These are phyloP conservation scores for Macropis europaea DNA, from an alignment of 2,888 invertebrate genomes.

Conservation along the genomic window DNA sequence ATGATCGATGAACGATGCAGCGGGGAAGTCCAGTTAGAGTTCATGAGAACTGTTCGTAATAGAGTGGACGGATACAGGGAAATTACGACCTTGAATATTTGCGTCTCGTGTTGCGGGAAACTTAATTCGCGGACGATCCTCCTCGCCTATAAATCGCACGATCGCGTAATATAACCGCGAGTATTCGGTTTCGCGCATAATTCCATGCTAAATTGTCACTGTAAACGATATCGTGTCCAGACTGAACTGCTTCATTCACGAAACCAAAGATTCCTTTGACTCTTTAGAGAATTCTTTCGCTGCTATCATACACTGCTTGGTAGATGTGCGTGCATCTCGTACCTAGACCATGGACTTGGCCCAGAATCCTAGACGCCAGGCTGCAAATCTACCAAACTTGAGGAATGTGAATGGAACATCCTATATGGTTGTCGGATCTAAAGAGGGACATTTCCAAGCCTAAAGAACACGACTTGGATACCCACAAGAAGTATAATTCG, in stretches of 20 bases:
- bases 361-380: no score
- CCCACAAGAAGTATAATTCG: no score
- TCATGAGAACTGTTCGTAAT: slow-evolving; percentile 60
- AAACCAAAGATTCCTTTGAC: slow-evolving; percentile 46
- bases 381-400: no score
- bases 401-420: no score
- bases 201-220: slow-evolving; percentile 69
- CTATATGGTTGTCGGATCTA: no score
- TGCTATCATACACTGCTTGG: no score
- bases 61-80: slow-evolving; percentile 59
- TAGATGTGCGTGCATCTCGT: no score
- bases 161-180: slow-evolving; percentile 66
- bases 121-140: slow-evolving; percentile 59
- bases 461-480: no score
- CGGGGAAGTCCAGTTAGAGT: slow-evolving; percentile 67
- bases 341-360: no score
- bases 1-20: slow-evolving; percentile 44
- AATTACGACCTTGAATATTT: slow-evolving; percentile 71
- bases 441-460: no score
- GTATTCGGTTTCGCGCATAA: slow-evolving; percentile 74
- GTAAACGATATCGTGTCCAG: slow-evolving; percentile 65
- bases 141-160: slow-evolving; percentile 65
- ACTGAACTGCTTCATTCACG: slow-evolving; percentile 62
- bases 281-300: no score
- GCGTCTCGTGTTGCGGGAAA: slow-evolving; percentile 72